Evolutionary conservation across 2,113 vertebrate genomes (phyloP).

Genomic region (Hemicordylus capensis): DNA sequence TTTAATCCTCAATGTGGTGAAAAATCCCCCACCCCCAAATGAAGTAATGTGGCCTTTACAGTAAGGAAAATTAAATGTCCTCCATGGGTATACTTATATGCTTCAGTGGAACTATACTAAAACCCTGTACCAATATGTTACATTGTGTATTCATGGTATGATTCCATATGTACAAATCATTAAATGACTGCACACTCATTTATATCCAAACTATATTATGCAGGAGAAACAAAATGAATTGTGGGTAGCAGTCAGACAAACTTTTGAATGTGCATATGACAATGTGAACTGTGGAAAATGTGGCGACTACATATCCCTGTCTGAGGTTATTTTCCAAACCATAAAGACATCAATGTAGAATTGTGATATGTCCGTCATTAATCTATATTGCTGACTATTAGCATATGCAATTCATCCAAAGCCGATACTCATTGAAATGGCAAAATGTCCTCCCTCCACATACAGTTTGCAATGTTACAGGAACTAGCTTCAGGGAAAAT

Average conservation of each 20-base stretch:
- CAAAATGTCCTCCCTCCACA: no score
- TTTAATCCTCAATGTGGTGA: conserved; percentile 22
- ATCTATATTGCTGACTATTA: neutral
- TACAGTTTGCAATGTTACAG: no score
- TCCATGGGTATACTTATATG: neutral
- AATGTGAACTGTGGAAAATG: neutral
- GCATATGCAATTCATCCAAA: no score
- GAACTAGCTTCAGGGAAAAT: no score
- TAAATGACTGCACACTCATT: neutral
- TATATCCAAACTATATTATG: neutral
- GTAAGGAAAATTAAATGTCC: neutral
- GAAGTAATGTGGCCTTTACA: conserved; percentile 23
- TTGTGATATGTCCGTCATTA: neutral
- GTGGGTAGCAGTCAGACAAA: neutral
- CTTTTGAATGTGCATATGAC: no score
- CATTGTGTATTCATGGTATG: neutral
- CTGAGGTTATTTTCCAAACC: neutral
- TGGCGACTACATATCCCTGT: neutral
- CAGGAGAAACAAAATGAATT: neutral
- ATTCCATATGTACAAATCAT: no score
- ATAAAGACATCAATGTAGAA: neutral
- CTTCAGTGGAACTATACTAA: neutral
- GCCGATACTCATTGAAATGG: no score
- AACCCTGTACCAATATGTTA: neutral
- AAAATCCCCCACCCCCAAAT: neutral